A percentile compares a stretch with the other conserved stretches of the same genome.
phyloP scores from a whole-genome alignment of 2,113 vertebrate species.

The Cepphus grylle region DNA sequence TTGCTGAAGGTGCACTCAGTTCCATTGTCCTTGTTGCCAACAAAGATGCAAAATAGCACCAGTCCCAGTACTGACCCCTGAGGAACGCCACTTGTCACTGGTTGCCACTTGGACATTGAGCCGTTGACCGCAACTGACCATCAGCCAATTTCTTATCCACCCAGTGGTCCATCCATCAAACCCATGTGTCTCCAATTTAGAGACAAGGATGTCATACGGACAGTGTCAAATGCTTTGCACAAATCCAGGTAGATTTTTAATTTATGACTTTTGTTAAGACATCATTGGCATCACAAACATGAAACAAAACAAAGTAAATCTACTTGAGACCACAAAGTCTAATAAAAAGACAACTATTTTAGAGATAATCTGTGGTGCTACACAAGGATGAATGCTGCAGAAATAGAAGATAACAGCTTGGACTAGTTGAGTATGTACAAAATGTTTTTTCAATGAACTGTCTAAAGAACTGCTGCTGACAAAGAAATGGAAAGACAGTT shows the following conservation, averaged over 20 bases:
- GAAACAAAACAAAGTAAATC: background rate
- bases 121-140: background rate
- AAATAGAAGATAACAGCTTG: background rate
- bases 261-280: background rate
- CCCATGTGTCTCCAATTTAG: background rate
- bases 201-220: background rate
- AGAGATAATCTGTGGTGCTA: background rate
- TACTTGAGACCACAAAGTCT: background rate
- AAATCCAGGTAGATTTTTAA: background rate
- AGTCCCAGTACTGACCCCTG: background rate
- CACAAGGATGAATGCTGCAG: background rate
- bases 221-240: background rate
- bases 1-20: background rate
- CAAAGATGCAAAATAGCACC: background rate
- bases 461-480: background rate
- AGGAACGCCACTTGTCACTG: background rate
- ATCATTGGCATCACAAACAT: background rate
- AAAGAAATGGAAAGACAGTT: background rate
- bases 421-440: background rate
- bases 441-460: background rate
- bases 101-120: background rate
- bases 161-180: background rate
- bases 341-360: background rate
- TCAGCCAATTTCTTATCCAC: background rate
- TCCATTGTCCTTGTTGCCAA: background rate